phyloP scores from a whole-genome alignment of 2,888 invertebrate species.

The Dicyrtoma fusca region DNA sequence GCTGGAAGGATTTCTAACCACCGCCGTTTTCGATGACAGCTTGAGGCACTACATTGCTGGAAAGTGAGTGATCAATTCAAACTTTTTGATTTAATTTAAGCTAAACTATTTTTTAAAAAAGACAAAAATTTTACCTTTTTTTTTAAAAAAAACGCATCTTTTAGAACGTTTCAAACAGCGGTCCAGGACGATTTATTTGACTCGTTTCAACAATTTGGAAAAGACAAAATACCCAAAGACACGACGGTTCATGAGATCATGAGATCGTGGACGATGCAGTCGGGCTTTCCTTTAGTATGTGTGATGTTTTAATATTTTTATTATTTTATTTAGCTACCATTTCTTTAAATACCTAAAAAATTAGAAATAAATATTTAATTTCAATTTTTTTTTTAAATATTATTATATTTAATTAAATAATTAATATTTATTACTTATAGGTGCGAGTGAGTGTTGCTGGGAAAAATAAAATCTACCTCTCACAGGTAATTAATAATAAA shows the following conservation, averaged over 20 bases:
- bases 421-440: neutral
- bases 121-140: too few species aligned
- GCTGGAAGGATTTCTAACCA: constrained; percentile 25
- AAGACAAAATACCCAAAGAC: neutral
- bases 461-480: neutral
- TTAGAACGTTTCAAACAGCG: constrained; percentile 33
- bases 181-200: constrained; percentile 38
- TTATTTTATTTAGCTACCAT: neutral
- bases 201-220: constrained; percentile 31
- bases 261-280: constrained; percentile 39
- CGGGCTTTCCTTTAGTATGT: constrained; percentile 38
- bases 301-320: neutral
- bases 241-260: constrained; percentile 35
- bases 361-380: too few species aligned
- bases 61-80: constrained; percentile 20
- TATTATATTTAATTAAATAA: too few species aligned
- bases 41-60: constrained; percentile 35
- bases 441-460: neutral
- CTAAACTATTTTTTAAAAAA: too few species aligned
- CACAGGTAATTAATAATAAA: too few species aligned
- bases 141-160: too few species aligned
- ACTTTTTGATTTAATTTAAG: neutral
- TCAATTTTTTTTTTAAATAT: too few species aligned
- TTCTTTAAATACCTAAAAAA: neutral
- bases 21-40: constrained; percentile 26